Base-by-base conservation (phyloP, 2,888 invertebrate genomes). In the Chymomyza fuscimana region DNA sequence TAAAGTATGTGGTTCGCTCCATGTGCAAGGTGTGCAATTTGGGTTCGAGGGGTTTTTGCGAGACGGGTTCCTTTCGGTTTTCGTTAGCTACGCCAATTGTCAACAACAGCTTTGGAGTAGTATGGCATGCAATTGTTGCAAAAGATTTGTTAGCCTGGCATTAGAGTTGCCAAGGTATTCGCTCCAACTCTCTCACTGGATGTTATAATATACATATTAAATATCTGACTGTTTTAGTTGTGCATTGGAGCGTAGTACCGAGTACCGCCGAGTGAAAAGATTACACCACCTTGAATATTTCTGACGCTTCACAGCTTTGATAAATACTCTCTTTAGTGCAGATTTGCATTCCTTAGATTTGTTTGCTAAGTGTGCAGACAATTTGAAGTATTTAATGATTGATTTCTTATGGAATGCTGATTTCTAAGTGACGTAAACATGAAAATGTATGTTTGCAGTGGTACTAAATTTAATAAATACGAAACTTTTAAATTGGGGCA, bases 1-100 rank as follows among this genome's bases (percentile, higher is more conserved):
- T 87, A 86, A 83, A 83, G 86, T 78, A 65, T 50, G 73, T 50
- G 66, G 73, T 71, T 52, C 40, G 32, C 32, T 32, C 9, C 32
- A 7, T 46, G 56, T 67, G 68, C 29, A 74, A 65, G 62, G 61
- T 67, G 65, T 76, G 74, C 69, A 65, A 59, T 63, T 63, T 54
- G 51, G 63, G 67, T 65, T 62, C 6, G 12, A 16, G 40, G 59
- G 58, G 58, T 19, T 25, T 25, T 32, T 32, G 32, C 7, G 32
- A 9, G 59, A 58, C 5, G 7, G 36, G 36, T 36, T 36, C 36
- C 36, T 10, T 32, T 12, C 12, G 12, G 40, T 46, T 46, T 46
- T 46, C 6, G 40, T 46, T 46, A 46, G 40, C 40, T 46, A 46
- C 78, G 70, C 67, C 82, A 73, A 79, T 84, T 83, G 82, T 87